Base-by-base conservation (phyloP, 64 coral and sea anemone species). In the Dendrophyllia cribrosa region DNA sequence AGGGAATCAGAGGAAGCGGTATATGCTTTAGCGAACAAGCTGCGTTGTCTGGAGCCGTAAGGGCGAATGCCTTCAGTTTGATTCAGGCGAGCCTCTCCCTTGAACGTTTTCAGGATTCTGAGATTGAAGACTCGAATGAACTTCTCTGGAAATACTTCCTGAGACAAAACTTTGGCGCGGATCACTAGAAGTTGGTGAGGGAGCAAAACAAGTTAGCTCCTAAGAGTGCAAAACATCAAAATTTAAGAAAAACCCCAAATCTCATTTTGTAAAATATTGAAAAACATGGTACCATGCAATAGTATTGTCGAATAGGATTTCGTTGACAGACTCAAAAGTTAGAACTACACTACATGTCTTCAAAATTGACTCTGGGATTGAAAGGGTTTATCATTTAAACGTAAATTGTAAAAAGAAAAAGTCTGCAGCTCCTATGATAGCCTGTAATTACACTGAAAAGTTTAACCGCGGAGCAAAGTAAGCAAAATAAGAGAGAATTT, bases 71-170 rank as follows among this genome's bases (percentile, higher is more conserved):
- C 49, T 16, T 50, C 73, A 2, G 83, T 87, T 58, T 66, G 63
- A 7, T 78, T 76, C 7, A 93, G 64, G 4, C 34, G 19, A 1
- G 7, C 4, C 0, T 4, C 24, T 78, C 91, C 91, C 69, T 93
- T 93, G 59, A 55, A 93, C 4, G 52, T 78, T 75, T 93, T 93
- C 12, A 65, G 74, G 72, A 93, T 87, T 15, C 91, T 83, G 12
- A 93, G 7, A 23, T 84, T n/a, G 80, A 22, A 84, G 17, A 67
- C 63, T 4, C 43, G 80, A 67, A 17, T 84, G 62, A 49, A 49
- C n/a, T 68, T 15, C 6, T 51, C 34, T 47, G 19, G 5, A 44
- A 67, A 6, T 11, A 67, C 44, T 51, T 68, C 61, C 20, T 84
- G 80, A 46, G 60, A 84, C 24, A 84, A 48, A 0, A 84, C 61